Evolutionary conservation across 2,797 vertebrate genomes (phyloP), one percentile per base, ranked within the genome.

Genomic region (Sylvilagus floridanus): DNA sequence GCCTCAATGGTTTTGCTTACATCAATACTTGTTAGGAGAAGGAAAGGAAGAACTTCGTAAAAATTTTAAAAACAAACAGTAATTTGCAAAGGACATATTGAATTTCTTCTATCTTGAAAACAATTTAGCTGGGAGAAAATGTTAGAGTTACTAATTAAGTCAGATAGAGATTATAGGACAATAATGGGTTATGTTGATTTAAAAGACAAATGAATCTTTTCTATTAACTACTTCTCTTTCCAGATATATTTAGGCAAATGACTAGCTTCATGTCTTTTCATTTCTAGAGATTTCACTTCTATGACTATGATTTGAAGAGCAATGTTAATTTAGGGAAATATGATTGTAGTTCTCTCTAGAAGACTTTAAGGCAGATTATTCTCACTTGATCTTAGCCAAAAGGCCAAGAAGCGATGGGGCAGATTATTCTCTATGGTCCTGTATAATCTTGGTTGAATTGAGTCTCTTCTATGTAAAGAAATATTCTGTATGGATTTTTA

Each of bases 11-110:
- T 68, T 78, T 78, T 68, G 77, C 24, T 88, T 78, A 78, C 47
- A 57, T 88, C 68, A 54, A 42, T 35, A 68, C 42, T 78, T 88
- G 66, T 77, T 88, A 37, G 73, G 35, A 73, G 37, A 87, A 87
- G 37, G 32, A 57, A 68, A 69, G 50, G 35, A 68, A 52, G 47
- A 54, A 14, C n/a, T 52, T 47, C 42, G 1, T 47, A 47, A 9
- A 47, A 47, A 10, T 47, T 47, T 47, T 47, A 47, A 47, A 47
- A 47, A 47, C 42, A 47, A 47, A 47, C 42, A 47, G 42, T 47
- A 47, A 47, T 47, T 47, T 47, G 42, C 42, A 47, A 47, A 47
- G 9, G 42, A 47, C 42, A 47, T 42, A 42, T 47, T 47, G 42
- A 54, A 19, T 88, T 57, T 68, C 62, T 77, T 77, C 14, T 54